Conservation (phyloP, 2,888 invertebrate genomes). For the Hymenopus coronatus region DNA sequence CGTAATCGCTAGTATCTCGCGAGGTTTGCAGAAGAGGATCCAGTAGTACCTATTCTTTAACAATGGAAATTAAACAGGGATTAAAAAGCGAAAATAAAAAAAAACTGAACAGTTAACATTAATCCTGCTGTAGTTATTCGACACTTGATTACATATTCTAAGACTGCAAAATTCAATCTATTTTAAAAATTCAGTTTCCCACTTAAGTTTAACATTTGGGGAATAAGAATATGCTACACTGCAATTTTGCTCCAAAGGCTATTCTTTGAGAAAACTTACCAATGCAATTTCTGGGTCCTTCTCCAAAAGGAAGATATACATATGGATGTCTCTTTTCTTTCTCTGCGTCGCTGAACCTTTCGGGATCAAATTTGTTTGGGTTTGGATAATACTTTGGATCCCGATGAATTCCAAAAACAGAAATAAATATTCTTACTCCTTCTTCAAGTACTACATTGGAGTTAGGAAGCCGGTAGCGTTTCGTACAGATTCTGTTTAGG, state of each 20-base stretch:
- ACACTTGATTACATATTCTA: too few species aligned
- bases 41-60: too few species aligned
- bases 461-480: conserved; percentile 45
- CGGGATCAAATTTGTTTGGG: conserved; percentile 51
- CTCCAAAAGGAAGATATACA: conserved; percentile 50
- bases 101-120: too few species aligned
- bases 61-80: too few species aligned
- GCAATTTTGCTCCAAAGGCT: not conserved
- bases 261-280: conserved; percentile 42
- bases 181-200: too few species aligned
- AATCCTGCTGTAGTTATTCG: too few species aligned
- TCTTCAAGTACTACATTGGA: conserved; percentile 45
- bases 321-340: conserved; percentile 42
- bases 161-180: too few species aligned
- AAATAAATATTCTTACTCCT: conserved; percentile 43
- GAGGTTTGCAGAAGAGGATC: too few species aligned
- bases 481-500: conserved; percentile 44
- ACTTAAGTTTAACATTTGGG: too few species aligned
- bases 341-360: conserved; percentile 48
- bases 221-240: too few species aligned
- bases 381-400: conserved; percentile 48
- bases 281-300: conserved; percentile 49
- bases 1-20: too few species aligned
- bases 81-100: too few species aligned
- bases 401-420: conserved; percentile 47